These are phyloP conservation scores for Agrypnus murinus DNA, from an alignment of 2,888 invertebrate genomes.

Conservation along the genomic window DNA sequence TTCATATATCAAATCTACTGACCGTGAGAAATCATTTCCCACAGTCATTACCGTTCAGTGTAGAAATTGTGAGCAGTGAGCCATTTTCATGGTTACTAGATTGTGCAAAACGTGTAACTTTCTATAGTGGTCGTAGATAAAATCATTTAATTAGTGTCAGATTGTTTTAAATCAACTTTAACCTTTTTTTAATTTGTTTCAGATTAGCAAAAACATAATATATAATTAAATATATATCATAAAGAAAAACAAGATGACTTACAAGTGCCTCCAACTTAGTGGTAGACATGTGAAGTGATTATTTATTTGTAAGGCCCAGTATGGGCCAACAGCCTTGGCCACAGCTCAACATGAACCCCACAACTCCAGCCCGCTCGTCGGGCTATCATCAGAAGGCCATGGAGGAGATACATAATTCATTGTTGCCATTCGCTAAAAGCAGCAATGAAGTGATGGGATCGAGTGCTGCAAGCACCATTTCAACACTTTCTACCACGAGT, in stretches of 20 bases:
- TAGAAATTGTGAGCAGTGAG: too few relatives aligned
- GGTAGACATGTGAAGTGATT: conserved; percentile 48
- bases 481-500: conserved; percentile 77
- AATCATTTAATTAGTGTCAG: too few relatives aligned
- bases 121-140: too few relatives aligned
- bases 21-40: too few relatives aligned
- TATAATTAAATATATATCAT: too few relatives aligned
- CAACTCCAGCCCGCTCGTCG: conserved; percentile 75
- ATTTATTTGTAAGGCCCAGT: conserved; percentile 66
- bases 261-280: conserved; percentile 42
- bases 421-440: conserved; percentile 86
- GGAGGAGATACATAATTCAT: conserved; percentile 88
- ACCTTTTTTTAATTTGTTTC: too few relatives aligned
- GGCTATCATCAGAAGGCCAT: conserved; percentile 91
- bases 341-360: conserved; percentile 77
- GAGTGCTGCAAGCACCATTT: conserved; percentile 85
- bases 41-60: too few relatives aligned
- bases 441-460: conserved; percentile 78
- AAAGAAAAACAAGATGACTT: conserved; percentile 21
- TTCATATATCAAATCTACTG: too few relatives aligned
- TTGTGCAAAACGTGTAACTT: too few relatives aligned
- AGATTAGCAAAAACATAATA: too few relatives aligned
- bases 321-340: conserved; percentile 73
- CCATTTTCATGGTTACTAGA: too few relatives aligned
- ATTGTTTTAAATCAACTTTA: too few relatives aligned